Conservation (phyloP, 53 echinoderm and acorn worm genomes). For the Temnopleurus reevesii region DNA sequence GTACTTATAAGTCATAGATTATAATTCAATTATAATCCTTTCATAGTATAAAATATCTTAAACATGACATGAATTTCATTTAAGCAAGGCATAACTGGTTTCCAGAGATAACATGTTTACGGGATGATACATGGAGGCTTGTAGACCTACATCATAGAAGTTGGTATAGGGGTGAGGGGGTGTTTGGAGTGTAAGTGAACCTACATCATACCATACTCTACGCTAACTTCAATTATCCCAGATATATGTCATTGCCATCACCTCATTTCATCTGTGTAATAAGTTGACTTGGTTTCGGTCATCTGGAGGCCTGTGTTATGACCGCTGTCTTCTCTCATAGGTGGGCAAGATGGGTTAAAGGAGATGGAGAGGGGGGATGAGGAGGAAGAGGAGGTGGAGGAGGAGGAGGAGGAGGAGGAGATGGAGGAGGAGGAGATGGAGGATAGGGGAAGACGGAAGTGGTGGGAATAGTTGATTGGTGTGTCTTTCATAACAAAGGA, state of each 20-base stretch:
- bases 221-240: constrained; percentile 20
- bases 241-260: constrained; percentile 26
- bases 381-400: no score
- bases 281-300: constrained; percentile 17
- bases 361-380: background rate
- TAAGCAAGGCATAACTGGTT: no score
- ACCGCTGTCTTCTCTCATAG: background rate
- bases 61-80: no score
- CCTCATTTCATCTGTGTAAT: constrained; percentile 32
- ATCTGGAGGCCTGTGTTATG: background rate
- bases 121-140: no score
- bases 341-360: background rate
- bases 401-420: background rate
- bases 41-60: no score
- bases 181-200: constrained; percentile 5
- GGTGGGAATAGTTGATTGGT: no score
- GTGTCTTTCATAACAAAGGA: no score
- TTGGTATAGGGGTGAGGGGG: background rate
- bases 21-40: no score
- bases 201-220: background rate
- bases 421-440: background rate
- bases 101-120: no score
- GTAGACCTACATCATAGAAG: background rate
- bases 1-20: no score
- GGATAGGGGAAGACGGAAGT: no score